phyloP scores from a whole-genome alignment of 2,113 vertebrate species.

The Bombycilla garrulus region DNA sequence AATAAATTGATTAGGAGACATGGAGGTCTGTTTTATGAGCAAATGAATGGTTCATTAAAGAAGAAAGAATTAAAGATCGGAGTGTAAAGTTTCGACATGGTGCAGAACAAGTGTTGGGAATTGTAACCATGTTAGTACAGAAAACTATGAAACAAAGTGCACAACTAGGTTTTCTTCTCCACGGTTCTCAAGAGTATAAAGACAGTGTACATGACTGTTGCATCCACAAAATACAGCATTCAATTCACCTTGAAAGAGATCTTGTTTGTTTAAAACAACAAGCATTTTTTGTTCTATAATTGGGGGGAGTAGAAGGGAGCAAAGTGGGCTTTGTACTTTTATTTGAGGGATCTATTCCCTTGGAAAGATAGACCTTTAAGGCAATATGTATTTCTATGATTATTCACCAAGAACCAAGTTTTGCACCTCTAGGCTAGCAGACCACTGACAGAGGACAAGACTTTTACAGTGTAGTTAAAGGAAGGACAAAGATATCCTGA shows the following conservation, averaged over 20 bases:
- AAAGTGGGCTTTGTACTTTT: neutral
- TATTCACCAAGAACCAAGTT: neutral
- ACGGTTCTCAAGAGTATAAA: neutral
- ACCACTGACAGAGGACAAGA: neutral
- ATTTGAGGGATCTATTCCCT: neutral
- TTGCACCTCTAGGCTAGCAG: neutral
- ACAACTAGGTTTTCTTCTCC: neutral
- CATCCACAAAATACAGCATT: neutral
- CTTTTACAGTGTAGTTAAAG: neutral
- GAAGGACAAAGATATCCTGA: neutral
- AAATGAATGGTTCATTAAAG: neutral
- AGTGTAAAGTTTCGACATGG: neutral
- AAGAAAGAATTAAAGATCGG: slow-evolving; percentile 20
- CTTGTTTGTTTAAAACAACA: neutral
- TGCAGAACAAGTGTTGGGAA: neutral
- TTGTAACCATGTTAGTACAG: neutral
- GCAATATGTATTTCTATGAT: neutral
- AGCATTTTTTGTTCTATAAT: neutral
- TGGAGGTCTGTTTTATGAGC: neutral
- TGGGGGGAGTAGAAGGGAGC: neutral
- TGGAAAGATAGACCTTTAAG: neutral
- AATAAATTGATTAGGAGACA: neutral
- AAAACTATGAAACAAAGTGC: neutral
- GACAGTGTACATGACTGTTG: neutral
- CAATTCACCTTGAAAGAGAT: neutral